phyloP scores from a whole-genome alignment of 2,797 vertebrate species.

The Corythornis leucogaster region DNA sequence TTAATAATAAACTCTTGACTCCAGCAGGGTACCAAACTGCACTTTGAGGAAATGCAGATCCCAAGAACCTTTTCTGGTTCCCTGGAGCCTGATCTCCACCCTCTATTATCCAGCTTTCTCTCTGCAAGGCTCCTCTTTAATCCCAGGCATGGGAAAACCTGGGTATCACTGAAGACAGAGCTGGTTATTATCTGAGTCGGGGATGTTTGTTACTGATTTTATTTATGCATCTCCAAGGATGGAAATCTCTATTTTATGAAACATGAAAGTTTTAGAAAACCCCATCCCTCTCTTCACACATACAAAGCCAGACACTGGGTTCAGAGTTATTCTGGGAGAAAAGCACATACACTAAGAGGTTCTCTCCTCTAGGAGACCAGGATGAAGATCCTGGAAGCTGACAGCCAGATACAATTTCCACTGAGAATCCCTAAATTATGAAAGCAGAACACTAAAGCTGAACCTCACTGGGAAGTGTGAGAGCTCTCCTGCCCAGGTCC shows the following conservation, averaged over 20 bases:
- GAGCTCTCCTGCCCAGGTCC: neutral
- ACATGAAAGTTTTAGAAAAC: neutral
- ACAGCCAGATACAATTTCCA: neutral
- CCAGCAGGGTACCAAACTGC: neutral
- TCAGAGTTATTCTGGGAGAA: neutral
- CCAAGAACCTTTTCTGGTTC: neutral
- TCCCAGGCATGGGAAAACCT: neutral
- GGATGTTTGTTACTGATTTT: neutral
- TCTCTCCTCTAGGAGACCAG: neutral
- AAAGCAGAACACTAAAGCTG: neutral
- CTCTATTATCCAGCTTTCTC: neutral
- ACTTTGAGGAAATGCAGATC: neutral
- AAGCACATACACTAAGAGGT: neutral
- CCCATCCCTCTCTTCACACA: accelerated
- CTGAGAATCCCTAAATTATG: neutral
- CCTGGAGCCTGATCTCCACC: neutral
- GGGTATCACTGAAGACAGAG: neutral
- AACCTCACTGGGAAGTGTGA: neutral
- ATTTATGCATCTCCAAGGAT: neutral
- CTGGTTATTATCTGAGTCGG: neutral
- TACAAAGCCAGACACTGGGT: neutral
- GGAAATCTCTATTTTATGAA: neutral
- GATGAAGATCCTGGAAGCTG: neutral
- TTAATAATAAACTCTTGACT: neutral
- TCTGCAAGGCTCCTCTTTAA: neutral